Conservation (phyloP, 2,797 vertebrate species). For the Chelonia mydas region DNA sequence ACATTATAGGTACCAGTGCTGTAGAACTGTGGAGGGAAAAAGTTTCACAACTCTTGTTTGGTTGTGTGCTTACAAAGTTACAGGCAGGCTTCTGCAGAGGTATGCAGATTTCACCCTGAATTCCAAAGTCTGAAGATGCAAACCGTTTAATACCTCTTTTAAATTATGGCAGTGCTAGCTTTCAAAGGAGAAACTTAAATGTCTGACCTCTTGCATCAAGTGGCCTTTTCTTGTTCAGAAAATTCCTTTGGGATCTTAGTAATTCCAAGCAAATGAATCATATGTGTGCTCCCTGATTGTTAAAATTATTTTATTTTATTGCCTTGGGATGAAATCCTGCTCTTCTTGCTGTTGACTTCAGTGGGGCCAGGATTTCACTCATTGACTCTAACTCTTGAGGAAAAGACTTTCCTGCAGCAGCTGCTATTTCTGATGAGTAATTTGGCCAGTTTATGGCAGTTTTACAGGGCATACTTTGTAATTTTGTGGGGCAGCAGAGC, state of each 20-base stretch:
- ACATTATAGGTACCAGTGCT: constrained; percentile 9
- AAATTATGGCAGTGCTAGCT: accelerated
- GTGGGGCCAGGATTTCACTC: not conserved
- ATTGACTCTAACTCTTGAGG: not conserved
- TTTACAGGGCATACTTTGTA: not conserved
- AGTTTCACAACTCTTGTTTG: not conserved
- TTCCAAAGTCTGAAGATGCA: not conserved
- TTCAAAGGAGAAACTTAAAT: not conserved
- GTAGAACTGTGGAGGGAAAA: constrained; percentile 46
- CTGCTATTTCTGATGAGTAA: not conserved
- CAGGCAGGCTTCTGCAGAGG: not conserved
- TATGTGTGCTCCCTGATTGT: not conserved
- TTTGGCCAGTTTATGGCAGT: not conserved
- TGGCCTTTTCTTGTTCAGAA: not conserved
- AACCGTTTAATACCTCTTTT: not conserved
- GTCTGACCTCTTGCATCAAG: not conserved
- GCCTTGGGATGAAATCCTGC: not conserved
- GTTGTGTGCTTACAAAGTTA: not conserved
- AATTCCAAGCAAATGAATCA: constrained; percentile 3
- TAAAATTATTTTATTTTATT: not conserved
- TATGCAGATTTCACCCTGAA: not conserved
- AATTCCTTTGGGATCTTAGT: not conserved
- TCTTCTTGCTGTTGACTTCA: not conserved
- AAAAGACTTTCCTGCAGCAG: not conserved
- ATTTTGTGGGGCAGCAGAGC: not conserved